Evolutionary conservation across 2,888 invertebrate species (phyloP), one percentile per base, ranked within the genome.

Genomic region (Eilema griseolum): DNA sequence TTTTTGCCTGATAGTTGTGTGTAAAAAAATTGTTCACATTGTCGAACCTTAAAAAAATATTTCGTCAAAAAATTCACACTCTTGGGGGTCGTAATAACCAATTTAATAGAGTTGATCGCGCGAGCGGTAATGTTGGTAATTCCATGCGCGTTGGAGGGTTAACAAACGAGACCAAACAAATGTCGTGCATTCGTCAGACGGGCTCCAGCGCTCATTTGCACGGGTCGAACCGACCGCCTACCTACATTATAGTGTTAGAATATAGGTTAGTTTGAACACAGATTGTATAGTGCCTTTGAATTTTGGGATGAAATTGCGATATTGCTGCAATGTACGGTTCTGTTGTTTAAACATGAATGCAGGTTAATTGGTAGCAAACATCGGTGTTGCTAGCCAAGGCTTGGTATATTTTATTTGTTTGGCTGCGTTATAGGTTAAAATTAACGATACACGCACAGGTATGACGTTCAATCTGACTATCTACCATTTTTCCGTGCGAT

Each of bases 101-200:
- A 85, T 86, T 88, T 87, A 85, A 85, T 82, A 81, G 73, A 77
- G 77, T 78, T 81, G 82, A 84, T 83, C 79, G 79, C 75, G 75
- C 75, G 71, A 75, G 74, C 75, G 63, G 71, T 78, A 78, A 80
- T 76, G 76, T 73, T 59, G 74, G 83, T 77, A 74, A 78, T 80
- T 76, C 76, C 76, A 66, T 57, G 75, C 67, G 76, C 70, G 75
- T 77, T 73, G 85, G 84, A 60, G 69, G 69, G 69, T 69, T 88
- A 87, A 84, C 86, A 87, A 85, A 85, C 85, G 84, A 86, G 84
- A 75, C 77, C 76, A 84, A 88, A 91, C 88, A 91, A 90, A 91
- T 90, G 87, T 80, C 84, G 76, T 80, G 86, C 86, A 90, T 91
- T 86, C 87, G 86, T 91, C 90, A 89, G 81, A 70, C 79, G 83